Conservation (phyloP, 2,888 invertebrate genomes). For the Drosophila eohydei region DNA sequence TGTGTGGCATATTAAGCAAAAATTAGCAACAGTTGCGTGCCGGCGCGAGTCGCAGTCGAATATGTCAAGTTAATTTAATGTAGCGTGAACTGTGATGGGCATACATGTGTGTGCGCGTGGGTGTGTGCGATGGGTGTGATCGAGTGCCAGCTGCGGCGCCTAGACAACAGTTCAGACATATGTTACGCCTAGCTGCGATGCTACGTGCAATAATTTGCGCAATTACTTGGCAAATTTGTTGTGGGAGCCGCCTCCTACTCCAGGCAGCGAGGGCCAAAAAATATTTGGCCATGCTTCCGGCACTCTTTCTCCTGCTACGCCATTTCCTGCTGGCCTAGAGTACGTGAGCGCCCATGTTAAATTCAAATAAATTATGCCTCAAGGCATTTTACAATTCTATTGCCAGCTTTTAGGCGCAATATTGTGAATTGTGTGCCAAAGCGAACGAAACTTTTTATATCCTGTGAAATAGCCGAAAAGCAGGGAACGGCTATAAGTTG, state of each 20-base stretch:
- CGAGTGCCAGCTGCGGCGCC: slow-evolving; percentile 59
- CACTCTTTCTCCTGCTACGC: slow-evolving; percentile 1
- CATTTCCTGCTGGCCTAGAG: slow-evolving; percentile 17
- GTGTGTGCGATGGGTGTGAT: slow-evolving; percentile 13
- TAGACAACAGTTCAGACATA: slow-evolving; percentile 57
- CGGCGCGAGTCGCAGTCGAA: slow-evolving; percentile 44
- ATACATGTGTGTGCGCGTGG: slow-evolving; percentile 5
- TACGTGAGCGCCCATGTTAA: slow-evolving; percentile 60
- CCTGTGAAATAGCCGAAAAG: neutral
- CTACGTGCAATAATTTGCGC: slow-evolving; percentile 79
- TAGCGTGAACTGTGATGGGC: slow-evolving; percentile 66
- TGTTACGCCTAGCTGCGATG: slow-evolving; percentile 62
- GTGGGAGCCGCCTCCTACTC: slow-evolving; percentile 6
- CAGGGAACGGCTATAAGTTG: neutral
- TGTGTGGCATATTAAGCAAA: slow-evolving; percentile 65
- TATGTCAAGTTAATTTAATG: slow-evolving; percentile 80
- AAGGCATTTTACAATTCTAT: slow-evolving; percentile 73
- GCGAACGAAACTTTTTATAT: slow-evolving; percentile 24
- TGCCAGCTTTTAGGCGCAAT: slow-evolving; percentile 66
- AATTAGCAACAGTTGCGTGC: slow-evolving; percentile 81
- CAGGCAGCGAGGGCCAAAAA: neutral
- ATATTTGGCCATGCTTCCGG: slow-evolving; percentile 25
- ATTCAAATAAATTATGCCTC: slow-evolving; percentile 76
- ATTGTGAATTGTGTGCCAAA: slow-evolving; percentile 46
- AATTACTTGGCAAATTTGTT: slow-evolving; percentile 73